Percentiles rank a stretch among this genome's conserved stretches.
These are phyloP conservation scores for Chaetorhynchus papuensis DNA, from an alignment of 2,113 vertebrate genomes.

Conservation along the genomic window DNA sequence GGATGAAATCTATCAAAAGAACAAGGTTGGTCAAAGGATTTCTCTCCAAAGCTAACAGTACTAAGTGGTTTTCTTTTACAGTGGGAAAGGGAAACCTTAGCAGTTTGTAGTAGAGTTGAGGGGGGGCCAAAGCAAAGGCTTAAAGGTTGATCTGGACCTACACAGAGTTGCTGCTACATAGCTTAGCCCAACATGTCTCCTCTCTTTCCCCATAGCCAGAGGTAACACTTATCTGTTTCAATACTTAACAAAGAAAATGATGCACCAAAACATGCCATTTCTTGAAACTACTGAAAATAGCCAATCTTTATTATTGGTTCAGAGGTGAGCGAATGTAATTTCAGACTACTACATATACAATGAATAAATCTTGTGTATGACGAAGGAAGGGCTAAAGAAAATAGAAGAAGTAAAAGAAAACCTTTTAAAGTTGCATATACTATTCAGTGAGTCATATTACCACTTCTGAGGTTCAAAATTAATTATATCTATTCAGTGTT, in stretches of 20 bases:
- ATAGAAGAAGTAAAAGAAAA: background rate
- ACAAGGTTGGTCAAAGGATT: background rate
- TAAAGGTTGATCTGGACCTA: background rate
- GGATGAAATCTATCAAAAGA: conserved; percentile 3
- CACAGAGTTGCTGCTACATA: background rate
- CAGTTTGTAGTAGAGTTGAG: background rate
- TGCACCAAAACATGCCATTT: rapidly evolving
- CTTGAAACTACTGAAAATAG: background rate
- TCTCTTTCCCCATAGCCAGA: background rate
- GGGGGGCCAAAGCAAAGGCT: background rate
- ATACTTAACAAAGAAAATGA: background rate
- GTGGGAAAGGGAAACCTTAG: background rate
- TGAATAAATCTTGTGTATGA: background rate
- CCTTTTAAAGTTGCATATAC: background rate
- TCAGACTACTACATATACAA: background rate
- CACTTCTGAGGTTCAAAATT: background rate
- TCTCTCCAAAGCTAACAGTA: conserved; percentile 10
- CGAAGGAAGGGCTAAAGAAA: background rate
- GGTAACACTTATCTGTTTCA: background rate
- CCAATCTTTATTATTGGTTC: background rate
- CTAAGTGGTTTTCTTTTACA: background rate
- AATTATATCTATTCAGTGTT: background rate
- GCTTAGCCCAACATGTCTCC: rapidly evolving
- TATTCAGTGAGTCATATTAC: background rate
- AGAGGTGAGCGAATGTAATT: background rate